Conservation (phyloP, 2,113 vertebrate genomes). For the Mustela nigripes region DNA sequence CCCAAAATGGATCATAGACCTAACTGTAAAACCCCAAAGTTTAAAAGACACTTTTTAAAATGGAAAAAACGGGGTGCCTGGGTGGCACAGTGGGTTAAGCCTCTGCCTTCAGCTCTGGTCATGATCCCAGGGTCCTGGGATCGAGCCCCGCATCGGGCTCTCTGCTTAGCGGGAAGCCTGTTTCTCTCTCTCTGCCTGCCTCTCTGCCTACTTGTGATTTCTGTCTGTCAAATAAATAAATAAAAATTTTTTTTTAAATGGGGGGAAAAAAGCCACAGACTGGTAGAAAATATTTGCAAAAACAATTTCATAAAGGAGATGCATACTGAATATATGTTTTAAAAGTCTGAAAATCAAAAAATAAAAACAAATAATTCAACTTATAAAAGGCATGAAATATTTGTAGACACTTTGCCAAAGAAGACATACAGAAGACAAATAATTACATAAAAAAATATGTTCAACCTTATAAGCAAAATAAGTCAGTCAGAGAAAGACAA, state of each 20-base stretch:
- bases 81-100: too few species aligned
- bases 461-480: not conserved
- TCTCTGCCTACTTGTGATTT: too few species aligned
- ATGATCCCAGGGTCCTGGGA: too few species aligned
- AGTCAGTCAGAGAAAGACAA: not conserved
- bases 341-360: conserved; percentile 2
- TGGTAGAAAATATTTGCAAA: not conserved
- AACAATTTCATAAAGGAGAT: not conserved
- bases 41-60: not conserved
- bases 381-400: conserved; percentile 17
- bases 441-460: not conserved
- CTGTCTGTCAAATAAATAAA: too few species aligned
- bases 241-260: too few species aligned
- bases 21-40: conserved; percentile 1
- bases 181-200: too few species aligned
- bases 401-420: not conserved
- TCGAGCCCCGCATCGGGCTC: too few species aligned
- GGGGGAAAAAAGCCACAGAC: not conserved
- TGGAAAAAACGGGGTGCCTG: too few species aligned
- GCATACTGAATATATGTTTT: not conserved
- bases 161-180: too few species aligned
- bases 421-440: not conserved
- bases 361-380: not conserved
- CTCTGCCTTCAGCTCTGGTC: too few species aligned
- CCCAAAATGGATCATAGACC: not conserved